These are phyloP conservation scores for Diachrysia chrysitis DNA, from an alignment of 2,888 invertebrate species.

Conservation along the genomic window DNA sequence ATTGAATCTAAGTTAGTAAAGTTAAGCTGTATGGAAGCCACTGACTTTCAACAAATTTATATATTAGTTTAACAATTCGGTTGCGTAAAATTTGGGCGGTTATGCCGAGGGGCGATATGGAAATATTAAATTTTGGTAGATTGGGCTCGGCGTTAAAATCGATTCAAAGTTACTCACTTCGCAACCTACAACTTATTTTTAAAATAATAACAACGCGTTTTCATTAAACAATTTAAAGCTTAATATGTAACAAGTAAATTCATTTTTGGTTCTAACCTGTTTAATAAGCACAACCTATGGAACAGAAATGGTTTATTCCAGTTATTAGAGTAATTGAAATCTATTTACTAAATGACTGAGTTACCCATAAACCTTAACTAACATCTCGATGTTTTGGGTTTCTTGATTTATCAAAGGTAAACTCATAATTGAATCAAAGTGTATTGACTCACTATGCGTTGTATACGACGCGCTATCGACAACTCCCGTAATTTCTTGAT, in stretches of 20 bases:
- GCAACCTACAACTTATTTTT: too few species aligned
- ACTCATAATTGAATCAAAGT: neutral
- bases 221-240: neutral
- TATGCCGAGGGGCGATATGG: slow-evolving; percentile 49
- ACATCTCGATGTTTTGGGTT: neutral
- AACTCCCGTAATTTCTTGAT: neutral
- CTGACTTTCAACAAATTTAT: slow-evolving; percentile 75
- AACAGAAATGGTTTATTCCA: neutral
- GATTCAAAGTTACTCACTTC: neutral
- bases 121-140: neutral
- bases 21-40: slow-evolving; percentile 66
- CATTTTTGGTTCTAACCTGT: neutral
- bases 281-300: neutral
- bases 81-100: slow-evolving; percentile 62
- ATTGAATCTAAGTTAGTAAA: slow-evolving; percentile 72
- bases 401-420: neutral
- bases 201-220: too few species aligned
- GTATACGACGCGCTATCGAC: neutral
- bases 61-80: slow-evolving; percentile 76
- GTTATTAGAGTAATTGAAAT: neutral
- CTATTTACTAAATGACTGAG: neutral
- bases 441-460: neutral
- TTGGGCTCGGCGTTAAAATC: neutral
- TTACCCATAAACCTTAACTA: neutral
- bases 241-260: neutral